Conservation (phyloP, 1,140 invertebrate genomes). For the Formica exsecta region DNA sequence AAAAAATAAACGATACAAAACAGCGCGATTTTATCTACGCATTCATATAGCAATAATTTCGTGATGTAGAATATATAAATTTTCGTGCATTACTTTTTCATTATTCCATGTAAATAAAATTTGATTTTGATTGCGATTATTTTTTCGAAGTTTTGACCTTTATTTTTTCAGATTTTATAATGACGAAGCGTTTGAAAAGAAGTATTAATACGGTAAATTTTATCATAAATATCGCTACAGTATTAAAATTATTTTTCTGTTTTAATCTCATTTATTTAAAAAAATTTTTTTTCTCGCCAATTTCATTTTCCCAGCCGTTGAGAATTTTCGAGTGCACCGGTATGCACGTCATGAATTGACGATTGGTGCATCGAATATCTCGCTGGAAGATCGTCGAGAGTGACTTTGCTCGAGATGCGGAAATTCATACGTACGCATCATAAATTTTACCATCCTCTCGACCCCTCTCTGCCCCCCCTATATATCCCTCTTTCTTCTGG, state of each 20-base stretch:
- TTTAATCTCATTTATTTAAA: not conserved
- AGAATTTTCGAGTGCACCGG: conserved; percentile 34
- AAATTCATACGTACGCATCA: conserved; percentile 76
- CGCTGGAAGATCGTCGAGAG: conserved; percentile 70
- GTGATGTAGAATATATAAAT: not conserved
- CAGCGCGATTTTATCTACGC: not conserved
- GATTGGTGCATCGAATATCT: conserved; percentile 73
- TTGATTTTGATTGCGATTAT: not conserved
- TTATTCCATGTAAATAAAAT: not conserved
- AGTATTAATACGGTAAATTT: not conserved
- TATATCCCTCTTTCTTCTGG: not conserved
- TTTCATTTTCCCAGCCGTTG: not conserved
- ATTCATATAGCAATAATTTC: not conserved
- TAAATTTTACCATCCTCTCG: conserved; percentile 77
- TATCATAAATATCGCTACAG: not conserved
- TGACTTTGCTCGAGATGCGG: conserved; percentile 70
- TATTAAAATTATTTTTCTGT: not conserved
- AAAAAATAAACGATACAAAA: not conserved
- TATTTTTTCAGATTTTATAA: not conserved
- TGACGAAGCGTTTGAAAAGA: not conserved
- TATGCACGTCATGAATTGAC: conserved; percentile 63
- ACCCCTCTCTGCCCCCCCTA: not conserved
- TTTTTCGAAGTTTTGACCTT: not conserved
- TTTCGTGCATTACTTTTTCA: not conserved
- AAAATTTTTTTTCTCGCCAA: not conserved